Percentiles rank a stretch among this genome's conserved stretches.
Conservation (phyloP, 2,113 vertebrate genomes). For the Thermophis baileyi region DNA sequence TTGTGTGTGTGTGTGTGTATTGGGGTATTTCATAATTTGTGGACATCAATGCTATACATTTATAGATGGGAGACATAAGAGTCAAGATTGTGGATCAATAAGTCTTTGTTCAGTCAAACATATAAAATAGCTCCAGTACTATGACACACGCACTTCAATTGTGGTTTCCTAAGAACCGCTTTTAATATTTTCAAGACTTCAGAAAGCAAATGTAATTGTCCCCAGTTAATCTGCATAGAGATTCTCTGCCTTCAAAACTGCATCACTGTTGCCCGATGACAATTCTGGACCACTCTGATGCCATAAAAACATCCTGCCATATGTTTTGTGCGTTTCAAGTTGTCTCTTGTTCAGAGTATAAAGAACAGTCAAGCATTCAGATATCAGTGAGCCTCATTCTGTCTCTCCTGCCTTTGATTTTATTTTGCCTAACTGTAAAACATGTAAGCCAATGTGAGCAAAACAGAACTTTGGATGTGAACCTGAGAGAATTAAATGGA, state of each 20-base stretch:
- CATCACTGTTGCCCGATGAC: background rate
- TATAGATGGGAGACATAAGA: background rate
- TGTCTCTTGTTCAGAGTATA: background rate
- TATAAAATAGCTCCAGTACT: background rate
- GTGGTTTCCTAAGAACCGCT: background rate
- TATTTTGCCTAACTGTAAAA: slow-evolving; percentile 3
- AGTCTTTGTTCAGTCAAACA: background rate
- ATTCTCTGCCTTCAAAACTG: background rate
- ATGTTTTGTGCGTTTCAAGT: background rate
- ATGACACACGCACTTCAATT: background rate
- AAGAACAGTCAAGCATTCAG: background rate
- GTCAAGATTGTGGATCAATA: background rate
- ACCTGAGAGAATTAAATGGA: background rate
- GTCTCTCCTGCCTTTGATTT: background rate
- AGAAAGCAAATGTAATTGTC: background rate
- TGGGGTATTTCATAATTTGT: background rate
- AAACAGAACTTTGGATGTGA: background rate
- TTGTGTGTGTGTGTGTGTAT: background rate
- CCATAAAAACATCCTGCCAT: background rate
- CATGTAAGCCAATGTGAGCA: background rate
- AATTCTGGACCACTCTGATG: background rate
- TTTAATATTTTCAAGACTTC: background rate
- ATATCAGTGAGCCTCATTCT: background rate
- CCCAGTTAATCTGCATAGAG: background rate
- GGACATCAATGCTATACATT: background rate